Conservation (phyloP, 2,888 invertebrate genomes). For the Leucozona laternaria region DNA sequence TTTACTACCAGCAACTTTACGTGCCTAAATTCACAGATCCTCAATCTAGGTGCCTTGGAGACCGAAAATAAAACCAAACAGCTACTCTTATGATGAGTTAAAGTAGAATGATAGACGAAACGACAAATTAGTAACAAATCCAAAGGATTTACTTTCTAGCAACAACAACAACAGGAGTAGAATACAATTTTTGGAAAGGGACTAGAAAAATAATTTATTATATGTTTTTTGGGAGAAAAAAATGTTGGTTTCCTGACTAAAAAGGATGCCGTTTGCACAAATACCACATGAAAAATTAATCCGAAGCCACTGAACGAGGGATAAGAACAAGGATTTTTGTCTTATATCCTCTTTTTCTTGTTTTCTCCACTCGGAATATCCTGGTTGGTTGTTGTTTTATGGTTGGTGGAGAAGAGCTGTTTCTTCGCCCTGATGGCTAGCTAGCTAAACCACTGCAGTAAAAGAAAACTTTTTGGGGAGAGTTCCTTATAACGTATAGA, state of each 20-base stretch:
- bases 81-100: neutral
- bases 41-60: slow-evolving; percentile 2
- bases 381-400: slow-evolving; percentile 11
- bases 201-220: slow-evolving; percentile 57
- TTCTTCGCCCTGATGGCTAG: neutral
- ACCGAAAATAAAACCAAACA: neutral
- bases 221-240: slow-evolving; percentile 47
- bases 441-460: slow-evolving; percentile 26
- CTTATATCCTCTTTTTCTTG: neutral
- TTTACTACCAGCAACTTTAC: slow-evolving; percentile 7
- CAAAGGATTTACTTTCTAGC: neutral
- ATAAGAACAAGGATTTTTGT: slow-evolving; percentile 60
- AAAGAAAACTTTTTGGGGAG: slow-evolving; percentile 1
- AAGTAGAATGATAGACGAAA: slow-evolving; percentile 36
- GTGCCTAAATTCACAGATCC: slow-evolving; percentile 11
- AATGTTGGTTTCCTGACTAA: slow-evolving; percentile 56
- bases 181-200: slow-evolving; percentile 5
- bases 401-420: neutral
- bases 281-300: slow-evolving; percentile 71
- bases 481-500: slow-evolving; percentile 16
- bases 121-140: slow-evolving; percentile 68
- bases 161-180: neutral
- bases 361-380: slow-evolving; percentile 19
- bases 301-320: slow-evolving; percentile 48
- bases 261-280: slow-evolving; percentile 58